Evolutionary conservation across 2,113 vertebrate genomes (phyloP), one percentile per base, ranked within the genome.

Genomic region (Gopherus evgoodei): DNA sequence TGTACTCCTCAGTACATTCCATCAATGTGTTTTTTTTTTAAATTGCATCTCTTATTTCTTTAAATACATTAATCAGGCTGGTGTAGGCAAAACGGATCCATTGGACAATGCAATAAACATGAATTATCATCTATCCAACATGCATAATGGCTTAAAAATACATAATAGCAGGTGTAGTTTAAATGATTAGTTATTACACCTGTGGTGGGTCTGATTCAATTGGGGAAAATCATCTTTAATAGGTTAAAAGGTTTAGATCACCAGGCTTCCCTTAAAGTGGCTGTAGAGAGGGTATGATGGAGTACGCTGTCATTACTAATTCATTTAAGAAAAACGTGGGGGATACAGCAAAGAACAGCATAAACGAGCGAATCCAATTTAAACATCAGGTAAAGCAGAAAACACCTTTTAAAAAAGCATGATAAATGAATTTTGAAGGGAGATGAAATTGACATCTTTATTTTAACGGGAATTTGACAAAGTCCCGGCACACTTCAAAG

Each of bases 181-280:
- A 99, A 99, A 99, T 99, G 99, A 99, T 99, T 99, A 99, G 99
- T 99, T 99, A 99, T 99, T 99, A 99, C 99, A 99, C 99, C 99
- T 99, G 99, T 98, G 99, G 99, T 99, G 99, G 99, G 99, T 98
- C 98, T 99, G 99, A 99, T 99, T 99, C 99, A 99, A 99, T 99
- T 99, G 99, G 99, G 99, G 99, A 99, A 99, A 99, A 99, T 99
- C 99, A 99, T 99, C 99, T 98, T 99, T 99, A 99, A 99, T 99
- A 99, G 99, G 99, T 99, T 99, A 99, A 99, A 99, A 99, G 99
- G 99, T 99, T 99, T 99, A 99, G 99, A 99, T 99, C 99, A 99
- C 99, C 99, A 98, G 98, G 99, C 99, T 99, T 99, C 99, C 99
- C 99, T 99, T 98, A 99, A 99, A 99, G 99, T 99, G 98, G 98